phyloP scores from a whole-genome alignment of 2,113 vertebrate genomes.

The Ceuthmochares aereus region DNA sequence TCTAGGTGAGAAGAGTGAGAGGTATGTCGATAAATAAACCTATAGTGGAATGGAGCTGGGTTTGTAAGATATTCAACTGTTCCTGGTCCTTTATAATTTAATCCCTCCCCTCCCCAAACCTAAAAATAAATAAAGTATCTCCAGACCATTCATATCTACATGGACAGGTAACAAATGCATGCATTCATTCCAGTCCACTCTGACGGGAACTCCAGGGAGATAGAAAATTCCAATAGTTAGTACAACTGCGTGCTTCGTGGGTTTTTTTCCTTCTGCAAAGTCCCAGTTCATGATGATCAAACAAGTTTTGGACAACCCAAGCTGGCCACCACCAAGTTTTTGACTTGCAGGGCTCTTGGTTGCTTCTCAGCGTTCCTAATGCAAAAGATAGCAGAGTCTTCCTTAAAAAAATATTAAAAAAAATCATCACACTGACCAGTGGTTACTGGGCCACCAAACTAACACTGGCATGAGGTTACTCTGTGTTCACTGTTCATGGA shows the following conservation, averaged over 20 bases:
- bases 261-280: slow-evolving; percentile 22
- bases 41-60: slow-evolving; percentile 64
- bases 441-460: slow-evolving; percentile 45
- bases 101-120: slow-evolving; percentile 71
- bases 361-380: slow-evolving; percentile 68
- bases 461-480: slow-evolving; percentile 68
- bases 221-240: slow-evolving; percentile 49
- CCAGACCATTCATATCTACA: slow-evolving; percentile 75
- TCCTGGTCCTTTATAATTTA: slow-evolving; percentile 79
- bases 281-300: slow-evolving; percentile 34
- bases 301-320: slow-evolving; percentile 33
- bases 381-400: slow-evolving; percentile 66
- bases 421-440: slow-evolving; percentile 55
- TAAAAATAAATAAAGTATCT: slow-evolving; percentile 80
- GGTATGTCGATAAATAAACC: slow-evolving; percentile 76
- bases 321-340: slow-evolving; percentile 46
- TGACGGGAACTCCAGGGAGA: slow-evolving; percentile 65
- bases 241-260: slow-evolving; percentile 8
- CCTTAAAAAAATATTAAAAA: slow-evolving; percentile 62
- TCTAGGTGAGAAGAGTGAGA: slow-evolving; percentile 67
- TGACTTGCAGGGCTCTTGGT: slow-evolving; percentile 39
- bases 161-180: slow-evolving; percentile 75
- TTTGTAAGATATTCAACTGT: slow-evolving; percentile 70
- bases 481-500: slow-evolving; percentile 51
- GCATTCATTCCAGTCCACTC: slow-evolving; percentile 67